A percentile compares a stretch with the other conserved stretches of the same genome.
Evolutionary conservation across 2,113 vertebrate genomes (phyloP).

Genomic region (Geococcyx californianus): DNA sequence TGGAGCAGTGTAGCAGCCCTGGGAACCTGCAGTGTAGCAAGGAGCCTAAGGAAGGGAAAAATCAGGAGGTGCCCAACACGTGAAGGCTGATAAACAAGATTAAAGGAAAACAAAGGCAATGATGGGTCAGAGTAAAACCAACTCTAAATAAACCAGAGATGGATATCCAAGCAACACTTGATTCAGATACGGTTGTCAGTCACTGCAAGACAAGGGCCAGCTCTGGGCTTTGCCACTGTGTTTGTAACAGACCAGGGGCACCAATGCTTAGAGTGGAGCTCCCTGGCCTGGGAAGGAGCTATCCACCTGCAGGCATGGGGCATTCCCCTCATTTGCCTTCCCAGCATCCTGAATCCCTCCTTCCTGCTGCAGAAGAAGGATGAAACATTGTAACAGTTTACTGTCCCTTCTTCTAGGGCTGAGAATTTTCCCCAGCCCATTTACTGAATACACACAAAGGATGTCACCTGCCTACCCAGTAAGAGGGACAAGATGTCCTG

Average conservation of each 20-base stretch:
- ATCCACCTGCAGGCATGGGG: fast-evolving
- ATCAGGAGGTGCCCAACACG: not conserved
- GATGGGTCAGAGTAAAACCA: not conserved
- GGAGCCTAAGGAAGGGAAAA: not conserved
- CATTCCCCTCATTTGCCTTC: not conserved
- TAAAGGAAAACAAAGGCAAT: not conserved
- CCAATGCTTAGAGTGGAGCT: not conserved
- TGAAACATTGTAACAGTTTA: not conserved
- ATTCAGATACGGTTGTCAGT: not conserved
- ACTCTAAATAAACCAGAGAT: not conserved
- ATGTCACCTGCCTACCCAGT: not conserved
- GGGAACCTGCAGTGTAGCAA: not conserved
- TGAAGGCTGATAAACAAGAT: not conserved
- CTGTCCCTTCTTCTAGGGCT: not conserved
- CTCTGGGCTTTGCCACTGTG: not conserved
- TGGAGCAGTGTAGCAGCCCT: not conserved
- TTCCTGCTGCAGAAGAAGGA: not conserved
- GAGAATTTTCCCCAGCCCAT: not conserved
- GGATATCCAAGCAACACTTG: not conserved
- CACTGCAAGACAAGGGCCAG: not conserved
- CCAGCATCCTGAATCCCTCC: not conserved
- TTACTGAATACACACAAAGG: not conserved
- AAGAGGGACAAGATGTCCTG: not conserved
- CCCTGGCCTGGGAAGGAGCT: not conserved
- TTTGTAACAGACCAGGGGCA: not conserved